phyloP scores from a whole-genome alignment of 2,797 vertebrate species.

The Premnoplex brunnescens region DNA sequence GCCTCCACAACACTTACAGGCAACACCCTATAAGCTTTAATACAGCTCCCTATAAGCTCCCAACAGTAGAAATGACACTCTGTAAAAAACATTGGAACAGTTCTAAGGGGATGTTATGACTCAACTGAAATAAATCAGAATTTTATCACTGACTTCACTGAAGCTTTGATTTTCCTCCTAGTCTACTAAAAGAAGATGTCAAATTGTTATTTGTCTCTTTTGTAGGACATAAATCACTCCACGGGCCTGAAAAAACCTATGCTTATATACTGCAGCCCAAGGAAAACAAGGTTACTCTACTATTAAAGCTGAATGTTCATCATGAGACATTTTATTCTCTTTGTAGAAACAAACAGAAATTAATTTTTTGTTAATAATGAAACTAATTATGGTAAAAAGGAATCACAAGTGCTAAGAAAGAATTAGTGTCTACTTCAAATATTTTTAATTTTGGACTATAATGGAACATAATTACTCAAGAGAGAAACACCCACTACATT shows the following conservation, averaged over 20 bases:
- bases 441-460: slow-evolving; percentile 1
- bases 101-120: background rate
- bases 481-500: background rate
- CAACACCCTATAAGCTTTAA: background rate
- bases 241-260: background rate
- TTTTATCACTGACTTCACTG: slow-evolving; percentile 19
- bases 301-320: background rate
- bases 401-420: background rate
- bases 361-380: background rate
- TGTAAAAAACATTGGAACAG: background rate
- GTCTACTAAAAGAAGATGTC: background rate
- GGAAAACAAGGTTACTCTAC: background rate
- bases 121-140: slow-evolving; percentile 10
- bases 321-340: background rate
- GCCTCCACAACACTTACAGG: background rate
- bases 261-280: background rate
- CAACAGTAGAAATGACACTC: background rate
- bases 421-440: background rate
- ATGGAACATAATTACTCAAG: background rate
- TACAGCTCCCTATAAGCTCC: background rate
- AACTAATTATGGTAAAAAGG: background rate
- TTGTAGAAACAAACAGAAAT: background rate
- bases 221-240: background rate
- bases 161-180: background rate
- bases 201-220: slow-evolving; percentile 17